Evolutionary conservation across 2,113 vertebrate species (phyloP).

Genomic region (Seriola aureovittata): DNA sequence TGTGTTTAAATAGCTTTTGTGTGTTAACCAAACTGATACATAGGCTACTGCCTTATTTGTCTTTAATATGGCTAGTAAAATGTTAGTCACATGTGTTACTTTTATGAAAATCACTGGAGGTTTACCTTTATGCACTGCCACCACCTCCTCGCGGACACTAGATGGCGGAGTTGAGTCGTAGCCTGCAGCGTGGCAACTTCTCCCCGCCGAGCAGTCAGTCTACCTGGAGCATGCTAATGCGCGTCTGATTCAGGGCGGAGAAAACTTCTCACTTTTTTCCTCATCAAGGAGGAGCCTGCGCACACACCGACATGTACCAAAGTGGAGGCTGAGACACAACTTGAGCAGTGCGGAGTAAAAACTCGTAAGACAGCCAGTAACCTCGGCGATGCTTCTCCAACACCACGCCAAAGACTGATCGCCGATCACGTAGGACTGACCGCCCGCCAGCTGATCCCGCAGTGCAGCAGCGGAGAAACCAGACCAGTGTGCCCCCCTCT

Average conservation of each 20-base stretch:
- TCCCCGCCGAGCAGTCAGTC: constrained; percentile 16
- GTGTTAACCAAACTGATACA: neutral
- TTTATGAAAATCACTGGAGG: neutral
- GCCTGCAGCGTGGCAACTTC: constrained; percentile 24
- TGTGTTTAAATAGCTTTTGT: neutral
- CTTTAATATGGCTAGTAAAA: neutral
- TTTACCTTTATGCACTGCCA: neutral
- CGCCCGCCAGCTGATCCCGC: constrained; percentile 32
- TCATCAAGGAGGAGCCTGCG: constrained; percentile 78
- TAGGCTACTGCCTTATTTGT: neutral
- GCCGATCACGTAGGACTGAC: constrained; percentile 46
- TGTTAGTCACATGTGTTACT: neutral
- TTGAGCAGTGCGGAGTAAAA: constrained; percentile 28
- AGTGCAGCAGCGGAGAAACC: constrained; percentile 39
- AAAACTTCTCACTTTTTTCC: constrained; percentile 53
- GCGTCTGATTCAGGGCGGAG: constrained; percentile 75
- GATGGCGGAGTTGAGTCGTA: constrained; percentile 65
- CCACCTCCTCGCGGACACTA: constrained; percentile 37
- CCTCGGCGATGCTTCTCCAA: constrained; percentile 67
- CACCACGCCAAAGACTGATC: constrained; percentile 58
- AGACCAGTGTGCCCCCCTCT: constrained; percentile 28
- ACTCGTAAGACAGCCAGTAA: constrained; percentile 30
- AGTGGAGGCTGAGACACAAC: constrained; percentile 58
- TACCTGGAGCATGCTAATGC: constrained; percentile 78
- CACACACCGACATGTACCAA: constrained; percentile 62